phyloP scores from a whole-genome alignment of 2,888 invertebrate species.

The Saturnia japonica region DNA sequence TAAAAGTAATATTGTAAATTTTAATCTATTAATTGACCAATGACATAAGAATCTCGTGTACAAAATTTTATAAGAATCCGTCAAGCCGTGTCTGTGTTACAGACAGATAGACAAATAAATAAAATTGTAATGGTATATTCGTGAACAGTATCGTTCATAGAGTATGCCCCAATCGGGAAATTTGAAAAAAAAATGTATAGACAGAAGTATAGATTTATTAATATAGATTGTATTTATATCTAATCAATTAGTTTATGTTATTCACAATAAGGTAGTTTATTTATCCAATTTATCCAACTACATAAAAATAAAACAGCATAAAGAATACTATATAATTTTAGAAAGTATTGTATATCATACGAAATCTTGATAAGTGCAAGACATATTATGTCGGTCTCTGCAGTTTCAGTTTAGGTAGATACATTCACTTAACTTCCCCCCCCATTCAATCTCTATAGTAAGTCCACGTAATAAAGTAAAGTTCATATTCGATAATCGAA shows the following conservation, averaged over 20 bases:
- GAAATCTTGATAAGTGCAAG: background rate
- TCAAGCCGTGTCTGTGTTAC: too few species aligned
- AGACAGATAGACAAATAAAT: too few species aligned
- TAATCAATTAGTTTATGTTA: background rate
- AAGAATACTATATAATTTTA: background rate
- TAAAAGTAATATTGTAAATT: too few species aligned
- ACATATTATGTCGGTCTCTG: background rate
- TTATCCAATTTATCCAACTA: background rate
- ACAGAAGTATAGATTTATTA: too few species aligned
- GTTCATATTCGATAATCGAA: background rate
- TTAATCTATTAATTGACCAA: too few species aligned
- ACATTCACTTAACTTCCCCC: conserved; percentile 6
- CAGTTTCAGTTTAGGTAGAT: background rate
- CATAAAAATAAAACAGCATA: background rate
- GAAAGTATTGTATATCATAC: conserved; percentile 9
- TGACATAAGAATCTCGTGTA: too few species aligned
- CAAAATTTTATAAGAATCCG: too few species aligned
- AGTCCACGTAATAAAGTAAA: background rate
- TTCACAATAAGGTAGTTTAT: background rate
- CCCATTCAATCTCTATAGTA: background rate
- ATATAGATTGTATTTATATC: background rate
- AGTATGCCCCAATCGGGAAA: too few species aligned
- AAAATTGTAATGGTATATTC: too few species aligned
- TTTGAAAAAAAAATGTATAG: too few species aligned
- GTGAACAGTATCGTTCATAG: too few species aligned